Base-by-base conservation (phyloP, 2,113 vertebrate genomes). In the Sarotherodon lohbergeri region DNA sequence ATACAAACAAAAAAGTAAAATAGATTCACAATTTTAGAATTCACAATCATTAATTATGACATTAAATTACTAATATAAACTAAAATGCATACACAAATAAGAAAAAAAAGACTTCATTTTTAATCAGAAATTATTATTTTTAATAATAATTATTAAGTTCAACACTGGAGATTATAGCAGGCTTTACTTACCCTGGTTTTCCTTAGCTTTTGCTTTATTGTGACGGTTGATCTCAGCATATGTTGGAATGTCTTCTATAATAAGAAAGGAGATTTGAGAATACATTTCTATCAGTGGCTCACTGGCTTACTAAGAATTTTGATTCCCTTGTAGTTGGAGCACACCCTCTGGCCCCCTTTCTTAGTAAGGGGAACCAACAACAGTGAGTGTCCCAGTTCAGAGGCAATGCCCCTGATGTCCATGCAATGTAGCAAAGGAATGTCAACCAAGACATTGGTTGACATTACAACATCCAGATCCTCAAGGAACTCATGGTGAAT, bases 31-130 rank as follows among this genome's bases (percentile, higher is more conserved):
- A 24, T 43, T 71, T 71, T 1, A 41, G 5, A 63, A 4, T 63
- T 63, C 16, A 34, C 59, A 34, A 7, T 5, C 10, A 66, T 66
- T 66, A 39, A 66, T 66, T 39, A 66, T 22, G 32, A 66, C 32
- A 39, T 6, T 3, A 39, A 39, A 39, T 66, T 68, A 41, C 14
- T 68, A 0, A 36, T 66, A 36, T 66, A 66, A 66, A 66, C 32
- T 66, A 12, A 66, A 66, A 0, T 66, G 32, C 0, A 66, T 36
- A 36, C 17, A 66, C 9, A 36, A 63, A 63, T 36, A 4, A 36
- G 17, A n/a, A n/a, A 36, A 7, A 63, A 0, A 34, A 61, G 16
- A 36, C 1, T 36, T 36, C 0, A 39, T 39, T 66, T 39, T 66
- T 1, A 66, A 22, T 71, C 66, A 71, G 4, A 22, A 68, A 71